A percentile compares a stretch with the other conserved stretches of the same genome.
Evolutionary conservation across 53 echinoderm and acorn worm species (phyloP).

Genomic region (Echinometra lucunter): DNA sequence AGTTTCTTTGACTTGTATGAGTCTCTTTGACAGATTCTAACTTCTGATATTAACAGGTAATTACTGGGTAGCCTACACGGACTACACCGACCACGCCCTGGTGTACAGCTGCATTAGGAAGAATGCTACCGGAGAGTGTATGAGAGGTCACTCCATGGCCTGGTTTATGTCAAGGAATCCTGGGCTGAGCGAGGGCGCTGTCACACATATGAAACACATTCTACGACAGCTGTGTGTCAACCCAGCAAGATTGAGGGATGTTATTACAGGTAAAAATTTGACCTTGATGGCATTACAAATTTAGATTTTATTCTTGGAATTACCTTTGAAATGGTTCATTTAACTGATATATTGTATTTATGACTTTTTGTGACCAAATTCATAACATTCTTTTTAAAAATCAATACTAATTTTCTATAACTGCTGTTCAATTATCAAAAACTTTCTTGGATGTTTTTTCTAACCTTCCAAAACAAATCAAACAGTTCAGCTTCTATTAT

Average conservation of each 20-base stretch:
- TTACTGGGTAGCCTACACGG: conserved; percentile 84
- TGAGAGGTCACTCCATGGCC: conserved; percentile 10
- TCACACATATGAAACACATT: background rate
- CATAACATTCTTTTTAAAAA: too few relatives aligned
- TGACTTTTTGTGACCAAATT: too few relatives aligned
- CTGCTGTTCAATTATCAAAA: too few relatives aligned
- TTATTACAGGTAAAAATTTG: conserved; percentile 25
- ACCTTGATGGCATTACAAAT: background rate
- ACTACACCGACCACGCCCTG: conserved; percentile 75
- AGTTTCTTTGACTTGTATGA: too few relatives aligned
- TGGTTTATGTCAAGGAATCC: conserved; percentile 53
- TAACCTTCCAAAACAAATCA: too few relatives aligned
- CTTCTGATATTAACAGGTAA: conserved; percentile 51
- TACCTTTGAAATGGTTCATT: too few relatives aligned
- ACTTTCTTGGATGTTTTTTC: too few relatives aligned
- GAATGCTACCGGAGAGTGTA: conserved; percentile 5
- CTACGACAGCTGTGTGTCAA: conserved; percentile 35
- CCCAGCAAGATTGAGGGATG: conserved; percentile 15
- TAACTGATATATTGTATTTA: too few relatives aligned
- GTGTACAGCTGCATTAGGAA: conserved; percentile 78
- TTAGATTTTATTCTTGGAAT: too few relatives aligned
- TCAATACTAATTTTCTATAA: too few relatives aligned
- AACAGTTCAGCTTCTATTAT: too few relatives aligned
- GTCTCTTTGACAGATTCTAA: too few relatives aligned
- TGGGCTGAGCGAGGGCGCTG: background rate